phyloP scores from a whole-genome alignment of 2,888 invertebrate species.

The Euplexia lucipara region DNA sequence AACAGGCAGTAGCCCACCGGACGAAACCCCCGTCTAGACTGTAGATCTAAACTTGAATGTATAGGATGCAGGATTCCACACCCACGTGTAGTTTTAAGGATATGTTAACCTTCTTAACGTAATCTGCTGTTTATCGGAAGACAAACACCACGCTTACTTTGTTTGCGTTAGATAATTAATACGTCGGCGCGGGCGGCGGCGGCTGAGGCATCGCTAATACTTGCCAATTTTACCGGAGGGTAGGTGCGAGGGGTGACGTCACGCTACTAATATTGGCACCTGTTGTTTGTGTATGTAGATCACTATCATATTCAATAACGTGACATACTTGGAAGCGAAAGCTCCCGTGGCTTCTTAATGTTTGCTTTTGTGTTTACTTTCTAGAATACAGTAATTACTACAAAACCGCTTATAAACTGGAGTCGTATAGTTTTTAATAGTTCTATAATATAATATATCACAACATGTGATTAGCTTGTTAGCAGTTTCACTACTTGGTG shows the following conservation, averaged over 20 bases:
- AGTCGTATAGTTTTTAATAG: neutral
- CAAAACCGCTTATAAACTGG: constrained; percentile 4
- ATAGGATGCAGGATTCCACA: no score
- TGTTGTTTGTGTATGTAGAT: constrained; percentile 43
- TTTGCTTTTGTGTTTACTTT: neutral
- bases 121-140: constrained; percentile 4
- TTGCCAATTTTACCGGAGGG: constrained; percentile 30
- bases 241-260: constrained; percentile 31
- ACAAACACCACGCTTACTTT: constrained; percentile 69
- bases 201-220: constrained; percentile 40
- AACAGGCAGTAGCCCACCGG: no score
- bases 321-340: neutral
- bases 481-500: no score
- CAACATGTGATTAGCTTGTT: no score
- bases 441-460: no score
- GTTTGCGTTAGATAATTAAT: constrained; percentile 80
- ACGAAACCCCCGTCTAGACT: no score
- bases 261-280: constrained; percentile 39
- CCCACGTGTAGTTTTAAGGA: neutral
- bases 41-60: no score
- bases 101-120: constrained; percentile 19
- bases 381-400: neutral
- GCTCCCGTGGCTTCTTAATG: neutral
- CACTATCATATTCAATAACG: constrained; percentile 21
- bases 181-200: constrained; percentile 59